Evolutionary conservation across 2,888 invertebrate species (phyloP).

Genomic region (Sphinx pinastri): DNA sequence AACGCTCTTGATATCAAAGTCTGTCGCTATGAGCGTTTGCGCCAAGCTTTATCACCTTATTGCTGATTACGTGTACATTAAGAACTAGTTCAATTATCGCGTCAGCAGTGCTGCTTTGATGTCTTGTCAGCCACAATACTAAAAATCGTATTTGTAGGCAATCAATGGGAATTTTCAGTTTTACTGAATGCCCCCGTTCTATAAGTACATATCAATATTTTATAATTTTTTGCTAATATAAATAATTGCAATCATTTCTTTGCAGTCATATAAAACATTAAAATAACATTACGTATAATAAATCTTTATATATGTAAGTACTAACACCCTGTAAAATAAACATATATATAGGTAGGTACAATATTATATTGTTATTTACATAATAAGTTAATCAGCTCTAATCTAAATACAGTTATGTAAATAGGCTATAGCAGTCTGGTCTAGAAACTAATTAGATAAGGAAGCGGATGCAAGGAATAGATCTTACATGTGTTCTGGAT

Average conservation of each 20-base stretch:
- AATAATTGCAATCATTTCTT: slow-evolving; percentile 28
- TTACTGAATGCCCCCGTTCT: not conserved
- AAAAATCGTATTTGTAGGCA: slow-evolving; percentile 9
- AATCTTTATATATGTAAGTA: slow-evolving; percentile 62
- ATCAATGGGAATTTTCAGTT: not conserved
- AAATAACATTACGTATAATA: slow-evolving; percentile 47
- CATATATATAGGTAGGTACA: slow-evolving; percentile 49
- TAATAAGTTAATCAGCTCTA: slow-evolving; percentile 58
- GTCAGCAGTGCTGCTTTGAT: not conserved
- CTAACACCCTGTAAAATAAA: slow-evolving; percentile 76
- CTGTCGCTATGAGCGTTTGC: slow-evolving; percentile 16
- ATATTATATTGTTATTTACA: slow-evolving; percentile 59
- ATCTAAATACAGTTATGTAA: slow-evolving; percentile 50
- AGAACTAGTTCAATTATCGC: slow-evolving; percentile 15
- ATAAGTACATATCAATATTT: not conserved
- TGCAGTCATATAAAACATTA: slow-evolving; percentile 56
- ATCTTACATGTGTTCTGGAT: slow-evolving; percentile 98
- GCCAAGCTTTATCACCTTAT: not conserved
- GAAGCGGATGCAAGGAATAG: slow-evolving; percentile 55
- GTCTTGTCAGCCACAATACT: not conserved
- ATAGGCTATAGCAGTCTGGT: slow-evolving; percentile 45
- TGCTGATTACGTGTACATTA: slow-evolving; percentile 13
- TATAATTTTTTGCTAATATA: not conserved
- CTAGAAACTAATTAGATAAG: slow-evolving; percentile 50
- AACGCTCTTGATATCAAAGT: not conserved